A percentile compares a stretch with the other conserved stretches of the same genome.
Evolutionary conservation across 2,113 vertebrate species (phyloP).

Genomic region (Anarhynchus alexandrinus): DNA sequence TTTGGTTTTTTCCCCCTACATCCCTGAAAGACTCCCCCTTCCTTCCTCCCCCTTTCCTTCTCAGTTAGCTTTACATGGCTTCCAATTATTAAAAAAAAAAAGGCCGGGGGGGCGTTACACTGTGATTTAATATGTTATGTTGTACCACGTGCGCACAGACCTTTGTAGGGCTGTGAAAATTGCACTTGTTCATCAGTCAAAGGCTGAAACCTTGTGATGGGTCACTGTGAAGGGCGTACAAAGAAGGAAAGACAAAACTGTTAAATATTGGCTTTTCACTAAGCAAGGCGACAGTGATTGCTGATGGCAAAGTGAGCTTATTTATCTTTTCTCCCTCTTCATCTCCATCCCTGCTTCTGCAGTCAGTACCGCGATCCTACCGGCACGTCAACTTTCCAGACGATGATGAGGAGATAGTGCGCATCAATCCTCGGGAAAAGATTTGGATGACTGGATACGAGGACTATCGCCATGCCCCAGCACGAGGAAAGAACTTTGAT

Average conservation of each 20-base stretch:
- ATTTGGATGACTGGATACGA: conserved; percentile 93
- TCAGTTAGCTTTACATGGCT: not conserved
- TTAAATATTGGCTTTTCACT: not conserved
- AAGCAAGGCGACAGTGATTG: not conserved
- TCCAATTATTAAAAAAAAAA: not conserved
- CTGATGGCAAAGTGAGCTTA: not conserved
- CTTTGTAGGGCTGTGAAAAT: not conserved
- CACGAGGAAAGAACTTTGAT: conserved; percentile 85
- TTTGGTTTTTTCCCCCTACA: not conserved
- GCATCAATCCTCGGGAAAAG: conserved; percentile 95
- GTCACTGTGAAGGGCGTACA: accelerated
- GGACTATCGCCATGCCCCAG: conserved; percentile 92
- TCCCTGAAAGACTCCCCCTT: not conserved
- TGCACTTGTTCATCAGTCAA: not conserved
- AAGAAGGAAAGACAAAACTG: not conserved
- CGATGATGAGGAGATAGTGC: conserved; percentile 94
- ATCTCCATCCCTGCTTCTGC: not conserved
- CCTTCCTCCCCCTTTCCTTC: not conserved
- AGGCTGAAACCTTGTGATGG: not conserved
- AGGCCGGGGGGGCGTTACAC: not conserved
- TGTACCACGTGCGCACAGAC: not conserved
- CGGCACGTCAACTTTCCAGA: conserved; percentile 90
- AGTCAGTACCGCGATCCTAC: conserved; percentile 79
- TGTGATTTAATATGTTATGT: accelerated
- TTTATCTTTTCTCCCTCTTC: not conserved